These are phyloP conservation scores for Passerina amoena DNA, from an alignment of 2,113 vertebrate species.

Conservation along the genomic window DNA sequence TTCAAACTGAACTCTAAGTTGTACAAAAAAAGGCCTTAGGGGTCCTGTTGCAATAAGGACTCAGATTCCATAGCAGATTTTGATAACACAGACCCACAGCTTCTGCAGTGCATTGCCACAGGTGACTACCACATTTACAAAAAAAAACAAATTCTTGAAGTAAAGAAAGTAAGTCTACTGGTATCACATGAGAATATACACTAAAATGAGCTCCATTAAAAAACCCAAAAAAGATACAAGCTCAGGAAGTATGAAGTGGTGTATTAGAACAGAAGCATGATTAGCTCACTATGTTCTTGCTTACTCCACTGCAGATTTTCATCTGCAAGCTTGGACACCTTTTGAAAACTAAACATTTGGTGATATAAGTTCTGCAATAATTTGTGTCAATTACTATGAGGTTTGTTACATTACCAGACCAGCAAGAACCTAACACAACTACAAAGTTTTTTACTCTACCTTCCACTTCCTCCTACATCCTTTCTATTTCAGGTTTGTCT, in stretches of 20 bases:
- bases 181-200: neutral
- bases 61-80: neutral
- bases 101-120: neutral
- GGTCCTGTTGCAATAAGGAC: neutral
- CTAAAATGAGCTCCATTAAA: neutral
- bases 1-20: neutral
- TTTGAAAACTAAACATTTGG: neutral
- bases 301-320: neutral
- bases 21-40: neutral
- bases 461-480: neutral
- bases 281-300: neutral
- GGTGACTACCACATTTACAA: neutral
- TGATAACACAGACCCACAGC: neutral
- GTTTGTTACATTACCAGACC: neutral
- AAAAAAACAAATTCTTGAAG: neutral
- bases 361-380: neutral
- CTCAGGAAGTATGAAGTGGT: neutral
- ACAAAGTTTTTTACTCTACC: neutral
- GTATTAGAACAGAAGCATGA: neutral
- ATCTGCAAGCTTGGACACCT: neutral
- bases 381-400: neutral
- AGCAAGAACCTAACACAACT: neutral
- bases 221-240: neutral
- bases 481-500: neutral
- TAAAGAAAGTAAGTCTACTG: neutral